A percentile compares a stretch with the other conserved stretches of the same genome.
These are phyloP conservation scores for Drosophila kanekoi DNA, from an alignment of 2,888 invertebrate species.

Conservation along the genomic window DNA sequence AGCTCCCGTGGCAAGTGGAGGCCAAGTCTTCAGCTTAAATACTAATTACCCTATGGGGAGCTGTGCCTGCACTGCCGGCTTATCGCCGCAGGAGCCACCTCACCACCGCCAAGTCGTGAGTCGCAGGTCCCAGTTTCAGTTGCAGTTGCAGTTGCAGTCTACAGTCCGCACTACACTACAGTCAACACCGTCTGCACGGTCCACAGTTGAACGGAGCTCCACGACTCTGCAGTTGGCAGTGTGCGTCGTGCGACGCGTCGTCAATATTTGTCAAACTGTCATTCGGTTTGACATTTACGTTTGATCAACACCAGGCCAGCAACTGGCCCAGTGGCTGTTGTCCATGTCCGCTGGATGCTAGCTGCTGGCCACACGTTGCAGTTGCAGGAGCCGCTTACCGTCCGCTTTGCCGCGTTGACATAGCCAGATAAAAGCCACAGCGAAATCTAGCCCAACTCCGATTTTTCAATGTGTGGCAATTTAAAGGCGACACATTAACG, in stretches of 20 bases:
- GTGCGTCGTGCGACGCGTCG: constrained; percentile 74
- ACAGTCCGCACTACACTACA: constrained; percentile 10
- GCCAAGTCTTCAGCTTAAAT: constrained; percentile 64
- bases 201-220: constrained; percentile 5
- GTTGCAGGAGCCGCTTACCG: constrained; percentile 54
- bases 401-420: constrained; percentile 66
- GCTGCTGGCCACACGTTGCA: constrained; percentile 21
- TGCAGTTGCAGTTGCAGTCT: neutral
- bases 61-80: constrained; percentile 22
- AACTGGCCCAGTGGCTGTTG: constrained; percentile 48
- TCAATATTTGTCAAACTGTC: constrained; percentile 84
- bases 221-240: constrained; percentile 15
- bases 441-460: constrained; percentile 73
- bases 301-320: constrained; percentile 78
- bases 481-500: constrained; percentile 78
- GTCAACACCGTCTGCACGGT: constrained; percentile 6
- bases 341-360: constrained; percentile 20
- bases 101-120: constrained; percentile 39
- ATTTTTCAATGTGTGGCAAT: constrained; percentile 69
- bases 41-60: constrained; percentile 83
- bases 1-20: constrained; percentile 69
- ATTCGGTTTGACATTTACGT: constrained; percentile 83
- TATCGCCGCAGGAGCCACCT: constrained; percentile 48
- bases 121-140: constrained; percentile 31
- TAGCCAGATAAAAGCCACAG: constrained; percentile 62